Conservation (phyloP, 2,113 vertebrate species). For the Ceuthmochares aereus region DNA sequence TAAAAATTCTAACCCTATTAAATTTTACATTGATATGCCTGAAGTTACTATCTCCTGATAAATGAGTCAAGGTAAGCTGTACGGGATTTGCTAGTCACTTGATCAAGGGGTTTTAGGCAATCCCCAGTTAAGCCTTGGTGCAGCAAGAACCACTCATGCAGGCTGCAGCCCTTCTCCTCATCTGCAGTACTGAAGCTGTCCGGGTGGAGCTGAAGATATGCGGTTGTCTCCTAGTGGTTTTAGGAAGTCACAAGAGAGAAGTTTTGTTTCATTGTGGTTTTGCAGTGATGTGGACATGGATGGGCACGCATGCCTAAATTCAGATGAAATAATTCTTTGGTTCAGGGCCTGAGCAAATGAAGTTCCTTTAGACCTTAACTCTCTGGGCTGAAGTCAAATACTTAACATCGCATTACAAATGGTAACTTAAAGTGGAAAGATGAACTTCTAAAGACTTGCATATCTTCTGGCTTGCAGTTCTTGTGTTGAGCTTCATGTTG, state of each 20-base stretch:
- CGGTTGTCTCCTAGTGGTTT: not conserved
- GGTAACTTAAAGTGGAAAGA: not conserved
- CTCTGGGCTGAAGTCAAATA: constrained; percentile 31
- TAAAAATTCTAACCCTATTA: not conserved
- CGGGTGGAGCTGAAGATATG: not conserved
- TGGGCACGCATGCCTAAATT: not conserved
- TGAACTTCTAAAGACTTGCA: not conserved
- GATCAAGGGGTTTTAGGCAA: not conserved
- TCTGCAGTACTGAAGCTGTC: not conserved
- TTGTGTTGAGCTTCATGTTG: not conserved
- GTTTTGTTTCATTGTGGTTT: not conserved
- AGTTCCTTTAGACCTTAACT: constrained; percentile 28
- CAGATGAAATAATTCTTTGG: not conserved
- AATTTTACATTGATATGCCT: not conserved
- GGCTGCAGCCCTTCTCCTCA: accelerated
- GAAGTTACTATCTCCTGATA: not conserved
- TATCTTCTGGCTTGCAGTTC: not conserved
- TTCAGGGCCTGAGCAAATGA: constrained; percentile 3
- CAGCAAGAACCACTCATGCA: accelerated
- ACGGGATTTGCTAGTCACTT: not conserved
- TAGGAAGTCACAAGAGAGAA: not conserved
- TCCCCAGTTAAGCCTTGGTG: accelerated
- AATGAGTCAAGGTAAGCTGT: accelerated
- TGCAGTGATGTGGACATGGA: not conserved
- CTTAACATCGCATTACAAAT: not conserved